phyloP scores from a whole-genome alignment of 1,140 invertebrate genomes.

The Apis mellifera region Amel_HAv3.1 CM009931.2:25901501-25902000 shows the following conservation, averaged over 20 bases:
- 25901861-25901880: not conserved
- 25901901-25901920: conserved; percentile 29
- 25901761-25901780: conserved; percentile 21
- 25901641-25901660: conserved; percentile 52
- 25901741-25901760: conserved; percentile 22
- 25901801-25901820: conserved; percentile 28
- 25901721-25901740: conserved; percentile 29
- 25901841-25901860: conserved; percentile 47
- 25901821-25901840: conserved; percentile 41
- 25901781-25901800: conserved; percentile 25
- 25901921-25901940: not conserved
- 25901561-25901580: conserved; percentile 72
- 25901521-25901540: conserved; percentile 80
- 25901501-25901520: conserved; percentile 79
- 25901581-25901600: conserved; percentile 68
- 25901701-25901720: conserved; percentile 9
- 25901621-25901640: conserved; percentile 61
- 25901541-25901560: conserved; percentile 71
- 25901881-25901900: not conserved
- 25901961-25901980: not conserved
- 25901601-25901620: conserved; percentile 69
- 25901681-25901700: conserved; percentile 19
- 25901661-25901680: conserved; percentile 60
- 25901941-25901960: conserved; percentile 22
- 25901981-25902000: conserved; percentile 13